phyloP scores from a whole-genome alignment of 2,113 vertebrate species.

The Stigmatopora argus region DNA sequence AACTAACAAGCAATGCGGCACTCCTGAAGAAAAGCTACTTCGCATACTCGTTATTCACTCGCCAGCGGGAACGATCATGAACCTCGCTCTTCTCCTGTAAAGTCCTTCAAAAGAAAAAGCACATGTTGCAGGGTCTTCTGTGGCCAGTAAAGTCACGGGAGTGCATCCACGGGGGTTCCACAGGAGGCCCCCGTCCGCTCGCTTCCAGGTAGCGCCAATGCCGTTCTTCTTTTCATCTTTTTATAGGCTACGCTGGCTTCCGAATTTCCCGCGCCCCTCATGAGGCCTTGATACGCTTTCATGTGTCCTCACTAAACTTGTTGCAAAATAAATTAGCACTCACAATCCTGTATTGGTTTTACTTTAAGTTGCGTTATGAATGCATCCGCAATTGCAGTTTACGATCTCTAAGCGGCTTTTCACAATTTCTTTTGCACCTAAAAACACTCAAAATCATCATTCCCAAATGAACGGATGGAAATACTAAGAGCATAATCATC shows the following conservation, averaged over 20 bases:
- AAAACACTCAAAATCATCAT: background rate
- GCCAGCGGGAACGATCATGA: conserved; percentile 13
- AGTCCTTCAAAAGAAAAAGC: conserved; percentile 28
- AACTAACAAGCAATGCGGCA: conserved; percentile 35
- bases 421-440: background rate
- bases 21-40: conserved; percentile 44
- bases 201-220: conserved; percentile 47
- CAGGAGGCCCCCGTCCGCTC: background rate
- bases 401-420: background rate
- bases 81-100: conserved; percentile 13
- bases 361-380: too few species aligned
- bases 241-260: background rate
- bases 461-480: too few species aligned
- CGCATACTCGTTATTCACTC: conserved; percentile 31
- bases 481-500: too few species aligned
- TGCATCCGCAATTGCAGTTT: too few species aligned
- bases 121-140: conserved; percentile 40
- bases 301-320: background rate
- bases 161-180: background rate
- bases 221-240: conserved; percentile 67
- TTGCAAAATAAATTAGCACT: too few species aligned
- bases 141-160: conserved; percentile 47
- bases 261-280: background rate
- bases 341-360: too few species aligned
- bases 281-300: background rate